Conservation (phyloP, 1,140 invertebrate species). For the Zaprionus davidi region DNA sequence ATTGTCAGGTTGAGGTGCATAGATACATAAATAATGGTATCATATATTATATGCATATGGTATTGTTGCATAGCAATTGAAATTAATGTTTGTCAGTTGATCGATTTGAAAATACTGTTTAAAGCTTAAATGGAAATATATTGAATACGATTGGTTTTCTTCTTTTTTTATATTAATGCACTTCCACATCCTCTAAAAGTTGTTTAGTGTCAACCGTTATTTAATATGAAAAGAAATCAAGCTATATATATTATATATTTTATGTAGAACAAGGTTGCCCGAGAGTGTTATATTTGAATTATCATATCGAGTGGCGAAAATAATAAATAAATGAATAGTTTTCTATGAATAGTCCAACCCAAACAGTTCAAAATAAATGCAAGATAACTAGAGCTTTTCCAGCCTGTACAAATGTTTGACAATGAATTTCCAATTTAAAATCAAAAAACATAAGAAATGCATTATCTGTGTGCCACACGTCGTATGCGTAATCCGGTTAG, state of each 20-base stretch:
- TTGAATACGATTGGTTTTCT: no score
- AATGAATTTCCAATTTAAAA: slow-evolving; percentile 9
- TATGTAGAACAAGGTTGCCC: background rate
- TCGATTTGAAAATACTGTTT: no score
- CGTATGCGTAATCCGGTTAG: slow-evolving; percentile 27
- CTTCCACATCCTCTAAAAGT: no score
- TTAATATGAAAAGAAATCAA: no score
- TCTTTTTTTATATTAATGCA: no score
- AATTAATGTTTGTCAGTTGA: no score
- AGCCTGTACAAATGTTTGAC: background rate
- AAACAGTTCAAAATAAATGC: no score
- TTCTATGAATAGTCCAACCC: background rate
- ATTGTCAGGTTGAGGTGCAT: background rate
- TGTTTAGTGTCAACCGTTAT: no score
- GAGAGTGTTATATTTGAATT: no score
- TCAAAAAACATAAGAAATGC: slow-evolving; percentile 16
- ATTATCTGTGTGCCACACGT: slow-evolving; percentile 29
- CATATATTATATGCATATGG: background rate
- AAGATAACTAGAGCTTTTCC: background rate
- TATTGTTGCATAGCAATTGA: no score
- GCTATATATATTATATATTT: background rate
- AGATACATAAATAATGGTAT: background rate
- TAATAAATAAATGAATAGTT: background rate
- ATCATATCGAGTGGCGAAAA: no score
- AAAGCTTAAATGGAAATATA: no score